A percentile compares a stretch with the other conserved stretches of the same genome.
These are phyloP conservation scores for Diarsia rubi DNA, from an alignment of 2,888 invertebrate genomes.

Conservation along the genomic window DNA sequence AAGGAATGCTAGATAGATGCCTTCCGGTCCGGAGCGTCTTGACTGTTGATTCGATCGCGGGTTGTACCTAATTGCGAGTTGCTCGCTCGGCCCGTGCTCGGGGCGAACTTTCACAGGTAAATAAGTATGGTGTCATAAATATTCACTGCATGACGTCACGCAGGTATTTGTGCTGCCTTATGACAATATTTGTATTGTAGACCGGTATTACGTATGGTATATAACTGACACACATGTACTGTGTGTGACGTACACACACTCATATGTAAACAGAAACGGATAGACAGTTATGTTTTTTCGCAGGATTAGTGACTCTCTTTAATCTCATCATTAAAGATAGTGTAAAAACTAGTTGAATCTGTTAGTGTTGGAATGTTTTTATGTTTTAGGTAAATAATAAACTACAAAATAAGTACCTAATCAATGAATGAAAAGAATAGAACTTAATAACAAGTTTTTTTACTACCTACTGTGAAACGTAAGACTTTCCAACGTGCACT, in stretches of 20 bases:
- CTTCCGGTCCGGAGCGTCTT: constrained; percentile 38
- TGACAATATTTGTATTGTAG: constrained; percentile 72
- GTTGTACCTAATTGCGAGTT: constrained; percentile 41
- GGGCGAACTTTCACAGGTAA: constrained; percentile 79
- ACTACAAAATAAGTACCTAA: not conserved
- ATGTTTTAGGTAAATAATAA: not conserved
- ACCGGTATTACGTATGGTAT: constrained; percentile 34
- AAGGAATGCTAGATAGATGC: constrained; percentile 57
- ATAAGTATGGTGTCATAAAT: constrained; percentile 74
- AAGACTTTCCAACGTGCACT: not conserved
- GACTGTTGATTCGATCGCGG: constrained; percentile 21
- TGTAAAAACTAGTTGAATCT: not conserved
- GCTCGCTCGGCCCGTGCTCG: constrained; percentile 53
- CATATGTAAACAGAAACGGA: constrained; percentile 14
- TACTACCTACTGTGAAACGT: too few species aligned
- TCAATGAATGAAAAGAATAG: not conserved
- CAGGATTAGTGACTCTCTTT: not conserved
- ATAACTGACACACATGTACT: not conserved
- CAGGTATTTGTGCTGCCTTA: constrained; percentile 61
- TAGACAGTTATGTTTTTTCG: not conserved
- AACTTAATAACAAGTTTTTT: too few species aligned
- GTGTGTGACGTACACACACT: not conserved
- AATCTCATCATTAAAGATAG: not conserved
- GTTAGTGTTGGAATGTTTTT: not conserved
- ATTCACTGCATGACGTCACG: constrained; percentile 73